These are phyloP conservation scores for Oncorhynchus tshawytscha DNA, from an alignment of 2,113 vertebrate genomes.

Conservation along the genomic window DNA sequence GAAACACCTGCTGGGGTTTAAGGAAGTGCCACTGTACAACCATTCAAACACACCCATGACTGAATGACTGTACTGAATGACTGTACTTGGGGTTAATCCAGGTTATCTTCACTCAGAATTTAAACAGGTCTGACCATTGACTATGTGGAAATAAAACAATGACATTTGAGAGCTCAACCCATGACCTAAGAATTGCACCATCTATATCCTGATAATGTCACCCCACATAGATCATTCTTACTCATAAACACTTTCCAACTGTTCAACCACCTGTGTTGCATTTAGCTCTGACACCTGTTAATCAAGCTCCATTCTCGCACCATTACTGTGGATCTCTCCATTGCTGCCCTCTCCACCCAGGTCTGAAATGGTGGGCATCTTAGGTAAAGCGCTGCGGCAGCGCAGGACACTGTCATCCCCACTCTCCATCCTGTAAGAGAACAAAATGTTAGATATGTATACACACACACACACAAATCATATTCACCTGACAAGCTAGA, in stretches of 20 bases:
- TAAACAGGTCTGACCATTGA: background rate
- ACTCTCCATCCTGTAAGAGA: slow-evolving; percentile 60
- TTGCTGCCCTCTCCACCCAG: slow-evolving; percentile 15
- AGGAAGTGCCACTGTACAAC: too few relatives aligned
- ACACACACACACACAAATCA: too few relatives aligned
- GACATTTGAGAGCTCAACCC: background rate
- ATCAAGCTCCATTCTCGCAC: slow-evolving; percentile 32
- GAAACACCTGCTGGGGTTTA: too few relatives aligned
- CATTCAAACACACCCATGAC: too few relatives aligned
- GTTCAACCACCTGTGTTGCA: too few relatives aligned
- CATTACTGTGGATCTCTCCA: slow-evolving; percentile 52
- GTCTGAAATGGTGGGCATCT: slow-evolving; percentile 32
- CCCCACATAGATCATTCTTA: background rate
- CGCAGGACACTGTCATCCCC: slow-evolving; percentile 36
- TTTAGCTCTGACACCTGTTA: too few relatives aligned
- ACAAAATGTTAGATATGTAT: too few relatives aligned
- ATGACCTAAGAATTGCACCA: background rate
- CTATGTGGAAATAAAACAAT: background rate
- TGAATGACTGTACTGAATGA: too few relatives aligned
- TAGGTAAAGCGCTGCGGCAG: slow-evolving; percentile 26
- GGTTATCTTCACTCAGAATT: background rate
- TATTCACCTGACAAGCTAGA: too few relatives aligned
- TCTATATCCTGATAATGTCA: background rate
- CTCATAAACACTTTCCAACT: background rate
- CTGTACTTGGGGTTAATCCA: too few relatives aligned